Evolutionary conservation across 2,797 vertebrate genomes (phyloP).

Genomic region (Bradypus variegatus): DNA sequence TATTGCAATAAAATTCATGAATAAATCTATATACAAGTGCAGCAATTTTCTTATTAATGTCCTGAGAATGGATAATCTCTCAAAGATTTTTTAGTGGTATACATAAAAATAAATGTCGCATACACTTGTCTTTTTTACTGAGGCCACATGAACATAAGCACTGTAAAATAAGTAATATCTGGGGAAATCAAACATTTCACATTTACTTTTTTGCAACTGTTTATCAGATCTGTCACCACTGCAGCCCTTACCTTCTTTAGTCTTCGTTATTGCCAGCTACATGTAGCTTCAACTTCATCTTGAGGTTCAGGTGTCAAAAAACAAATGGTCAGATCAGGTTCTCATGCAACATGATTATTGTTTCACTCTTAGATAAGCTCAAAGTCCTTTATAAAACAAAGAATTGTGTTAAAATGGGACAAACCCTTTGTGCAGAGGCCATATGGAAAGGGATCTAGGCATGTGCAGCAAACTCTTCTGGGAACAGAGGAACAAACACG

Average conservation of each 20-base stretch:
- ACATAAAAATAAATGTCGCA: constrained; percentile 12
- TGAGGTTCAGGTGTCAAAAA: not conserved
- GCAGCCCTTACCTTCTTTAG: constrained; percentile 47
- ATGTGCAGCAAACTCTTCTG: constrained; percentile 53
- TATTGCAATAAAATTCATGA: not conserved
- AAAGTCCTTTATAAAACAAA: constrained; percentile 59
- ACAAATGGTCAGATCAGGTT: constrained; percentile 19
- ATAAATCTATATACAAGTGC: not conserved
- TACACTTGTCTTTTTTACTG: not conserved
- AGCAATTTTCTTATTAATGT: not conserved
- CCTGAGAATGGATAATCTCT: not conserved
- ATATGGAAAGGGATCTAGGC: constrained; percentile 60
- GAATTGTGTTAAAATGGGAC: constrained; percentile 44
- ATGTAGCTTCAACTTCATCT: constrained; percentile 41
- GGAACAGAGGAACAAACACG: constrained; percentile 28
- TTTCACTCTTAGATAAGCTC: constrained; percentile 54
- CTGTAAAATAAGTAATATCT: not conserved
- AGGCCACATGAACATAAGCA: not conserved
- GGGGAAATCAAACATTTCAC: constrained; percentile 1
- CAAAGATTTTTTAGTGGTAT: constrained; percentile 9
- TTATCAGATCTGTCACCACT: not conserved
- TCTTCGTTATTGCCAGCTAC: constrained; percentile 53
- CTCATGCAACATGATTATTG: constrained; percentile 22
- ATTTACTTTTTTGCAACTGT: not conserved
- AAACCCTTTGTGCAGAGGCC: constrained; percentile 62